A percentile compares a stretch with the other conserved stretches of the same genome.
phyloP scores from a whole-genome alignment of 2,888 invertebrate genomes.

The Sarcophaga variegata region DNA sequence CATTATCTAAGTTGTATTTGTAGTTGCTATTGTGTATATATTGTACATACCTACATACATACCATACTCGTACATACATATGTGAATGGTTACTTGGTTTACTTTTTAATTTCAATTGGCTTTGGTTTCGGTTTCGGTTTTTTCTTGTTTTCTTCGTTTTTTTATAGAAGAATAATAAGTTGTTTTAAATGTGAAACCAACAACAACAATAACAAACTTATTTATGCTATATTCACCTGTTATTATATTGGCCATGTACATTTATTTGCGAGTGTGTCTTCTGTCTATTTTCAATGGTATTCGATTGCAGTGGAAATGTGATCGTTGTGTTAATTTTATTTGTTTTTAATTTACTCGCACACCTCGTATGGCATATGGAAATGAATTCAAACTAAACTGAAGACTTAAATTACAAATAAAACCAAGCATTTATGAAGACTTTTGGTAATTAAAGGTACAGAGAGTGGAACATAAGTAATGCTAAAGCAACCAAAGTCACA shows the following conservation, averaged over 20 bases:
- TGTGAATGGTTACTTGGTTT: slow-evolving; percentile 31
- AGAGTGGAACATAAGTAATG: no score
- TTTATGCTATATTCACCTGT: background rate
- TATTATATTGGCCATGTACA: background rate
- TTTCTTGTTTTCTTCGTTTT: slow-evolving; percentile 9
- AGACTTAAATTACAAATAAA: background rate
- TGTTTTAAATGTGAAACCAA: no score
- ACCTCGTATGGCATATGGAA: background rate
- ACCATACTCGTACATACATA: no score
- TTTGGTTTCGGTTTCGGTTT: slow-evolving; percentile 23
- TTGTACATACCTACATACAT: no score
- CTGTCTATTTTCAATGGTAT: background rate
- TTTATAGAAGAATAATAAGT: no score
- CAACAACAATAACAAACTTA: no score
- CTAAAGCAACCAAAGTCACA: no score
- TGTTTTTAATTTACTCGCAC: background rate
- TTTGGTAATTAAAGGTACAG: no score
- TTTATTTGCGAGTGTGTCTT: background rate
- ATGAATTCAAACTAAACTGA: background rate
- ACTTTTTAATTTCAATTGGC: slow-evolving; percentile 54
- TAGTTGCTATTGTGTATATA: background rate
- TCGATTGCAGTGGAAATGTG: slow-evolving; percentile 56
- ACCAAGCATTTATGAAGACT: background rate
- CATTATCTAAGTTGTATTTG: slow-evolving; percentile 37
- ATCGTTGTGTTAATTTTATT: slow-evolving; percentile 62